Evolutionary conservation across 2,113 vertebrate genomes (phyloP), one percentile per base, ranked within the genome.

Genomic region (Protomyctophum bolini): DNA sequence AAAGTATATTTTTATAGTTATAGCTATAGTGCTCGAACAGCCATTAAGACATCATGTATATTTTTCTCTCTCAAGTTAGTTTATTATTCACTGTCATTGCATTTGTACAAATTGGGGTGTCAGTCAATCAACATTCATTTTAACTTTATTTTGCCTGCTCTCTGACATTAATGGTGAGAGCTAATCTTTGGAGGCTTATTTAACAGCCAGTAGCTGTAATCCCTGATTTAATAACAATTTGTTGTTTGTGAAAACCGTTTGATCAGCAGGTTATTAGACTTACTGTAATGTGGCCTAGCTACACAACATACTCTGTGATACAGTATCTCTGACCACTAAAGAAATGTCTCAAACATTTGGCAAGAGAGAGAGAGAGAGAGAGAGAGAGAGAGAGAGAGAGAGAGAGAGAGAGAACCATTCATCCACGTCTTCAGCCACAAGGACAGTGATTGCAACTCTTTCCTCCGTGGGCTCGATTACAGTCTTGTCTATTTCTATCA

Each of bases 401-500:
- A 50, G 47, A 63, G 33, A 62, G 45, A 55, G 48, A 65, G 63
- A 66, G 28, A 58, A 6, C 59, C 76, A 60, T 47, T 76, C 60
- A 10, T 28, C 68, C 28, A 1, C 56, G 61, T n/a, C n/a, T 58
- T 21, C 74, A 49, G 54, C 76, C 59, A 52, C 2, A 10, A 70
- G 63, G 55, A 82, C 72, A 74, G 69, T 46, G 28, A 52, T 47
- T 12, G 29, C 66, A 86, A 72, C 77, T 77, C 69, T 47, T 68
- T 46, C 80, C 54, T 62, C 58, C 52, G 8, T 3, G 59, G 81
- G 74, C 66, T 88, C 76, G 80, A 83, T 92, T 93, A 81, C 91
- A 80, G 58, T 61, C 82, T 70, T 41, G 29, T 79, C 90, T 93
- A 92, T 92, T 94, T 92, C 80, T 66, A 84, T 84, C 83, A 69